Conservation (phyloP, 1,140 invertebrate genomes). For the Epicauta chinensis region DNA sequence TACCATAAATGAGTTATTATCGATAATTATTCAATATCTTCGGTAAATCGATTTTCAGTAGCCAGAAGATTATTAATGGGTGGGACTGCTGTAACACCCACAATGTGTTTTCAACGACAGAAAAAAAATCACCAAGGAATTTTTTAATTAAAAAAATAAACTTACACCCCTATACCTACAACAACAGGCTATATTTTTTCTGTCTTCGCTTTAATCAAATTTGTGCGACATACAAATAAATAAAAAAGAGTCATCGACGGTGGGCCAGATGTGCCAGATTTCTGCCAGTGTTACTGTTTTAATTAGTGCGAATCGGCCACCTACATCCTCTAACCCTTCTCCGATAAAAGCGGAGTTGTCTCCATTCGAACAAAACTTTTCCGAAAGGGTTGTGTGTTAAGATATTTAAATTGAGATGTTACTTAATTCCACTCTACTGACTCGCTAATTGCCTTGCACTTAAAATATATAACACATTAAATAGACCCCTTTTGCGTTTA, state of each 20-base stretch:
- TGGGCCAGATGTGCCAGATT: constrained; percentile 35
- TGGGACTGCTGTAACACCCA: no score
- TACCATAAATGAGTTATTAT: constrained; percentile 20
- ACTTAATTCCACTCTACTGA: constrained; percentile 38
- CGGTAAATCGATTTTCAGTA: constrained; percentile 18
- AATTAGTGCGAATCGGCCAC: constrained; percentile 30
- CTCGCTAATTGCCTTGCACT: constrained; percentile 39
- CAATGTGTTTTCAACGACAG: not conserved
- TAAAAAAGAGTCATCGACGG: constrained; percentile 29
- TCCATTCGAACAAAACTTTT: not conserved
- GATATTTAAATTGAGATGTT: constrained; percentile 42
- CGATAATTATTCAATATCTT: constrained; percentile 22
- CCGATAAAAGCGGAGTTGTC: constrained; percentile 18
- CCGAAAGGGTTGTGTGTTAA: constrained; percentile 28
- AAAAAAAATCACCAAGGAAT: not conserved
- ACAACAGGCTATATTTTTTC: not conserved
- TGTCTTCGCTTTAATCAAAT: constrained; percentile 24
- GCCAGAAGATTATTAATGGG: constrained; percentile 15
- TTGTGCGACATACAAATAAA: constrained; percentile 17
- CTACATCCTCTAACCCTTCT: constrained; percentile 12
- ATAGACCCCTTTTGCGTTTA: constrained; percentile 25
- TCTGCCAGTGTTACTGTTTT: constrained; percentile 14
- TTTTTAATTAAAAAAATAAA: not conserved
- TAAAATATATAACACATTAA: constrained; percentile 38
- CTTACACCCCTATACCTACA: no score